phyloP scores from a whole-genome alignment of 2,113 vertebrate species.

The Melanerpes formicivorus region DNA sequence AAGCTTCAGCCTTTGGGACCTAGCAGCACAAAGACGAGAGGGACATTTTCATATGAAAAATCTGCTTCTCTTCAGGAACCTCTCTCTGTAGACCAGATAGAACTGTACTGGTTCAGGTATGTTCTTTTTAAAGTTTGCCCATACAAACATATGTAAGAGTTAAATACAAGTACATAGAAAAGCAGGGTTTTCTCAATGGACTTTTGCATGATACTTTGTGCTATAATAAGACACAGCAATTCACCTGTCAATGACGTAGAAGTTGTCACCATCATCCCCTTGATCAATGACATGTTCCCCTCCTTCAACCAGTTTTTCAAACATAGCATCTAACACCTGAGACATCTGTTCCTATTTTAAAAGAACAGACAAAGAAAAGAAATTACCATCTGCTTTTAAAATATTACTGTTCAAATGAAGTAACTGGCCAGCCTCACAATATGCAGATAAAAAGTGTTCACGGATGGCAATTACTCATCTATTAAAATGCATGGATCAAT shows the following conservation, averaged over 20 bases:
- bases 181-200: neutral
- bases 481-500: neutral
- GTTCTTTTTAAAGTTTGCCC: neutral
- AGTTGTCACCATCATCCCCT: slow-evolving; percentile 98
- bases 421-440: neutral
- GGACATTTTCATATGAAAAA: neutral
- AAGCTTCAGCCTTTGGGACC: neutral
- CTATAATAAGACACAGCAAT: neutral
- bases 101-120: neutral
- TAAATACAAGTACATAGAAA: neutral
- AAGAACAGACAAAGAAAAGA: slow-evolving; percentile 32
- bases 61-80: neutral
- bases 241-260: slow-evolving; percentile 96
- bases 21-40: neutral
- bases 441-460: neutral
- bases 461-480: neutral
- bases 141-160: neutral
- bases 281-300: slow-evolving; percentile 96
- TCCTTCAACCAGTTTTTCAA: slow-evolving; percentile 91
- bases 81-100: neutral
- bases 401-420: neutral
- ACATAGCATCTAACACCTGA: slow-evolving; percentile 97
- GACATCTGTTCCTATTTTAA: slow-evolving; percentile 92
- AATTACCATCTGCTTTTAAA: neutral
- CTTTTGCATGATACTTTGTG: neutral